Conservation (phyloP, 2,113 vertebrate genomes). For the Podilymbus podiceps region DNA sequence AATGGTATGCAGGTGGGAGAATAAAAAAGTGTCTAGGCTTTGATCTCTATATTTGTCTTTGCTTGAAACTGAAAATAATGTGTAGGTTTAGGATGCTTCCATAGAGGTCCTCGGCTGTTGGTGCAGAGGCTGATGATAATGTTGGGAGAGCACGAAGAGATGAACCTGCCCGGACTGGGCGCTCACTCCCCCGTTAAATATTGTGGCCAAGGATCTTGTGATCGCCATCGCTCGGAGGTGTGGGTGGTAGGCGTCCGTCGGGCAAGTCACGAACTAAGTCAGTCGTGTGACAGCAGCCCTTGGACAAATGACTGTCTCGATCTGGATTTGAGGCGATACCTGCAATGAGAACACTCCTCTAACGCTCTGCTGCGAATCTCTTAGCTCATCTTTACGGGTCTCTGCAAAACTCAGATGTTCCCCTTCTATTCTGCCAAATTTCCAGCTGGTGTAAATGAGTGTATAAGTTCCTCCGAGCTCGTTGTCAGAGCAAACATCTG, state of each 20-base stretch:
- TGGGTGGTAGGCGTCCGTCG: fast-evolving
- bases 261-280: not conserved
- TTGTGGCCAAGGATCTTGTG: fast-evolving
- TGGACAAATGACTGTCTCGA: not conserved
- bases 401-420: not conserved
- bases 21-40: not conserved
- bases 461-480: not conserved
- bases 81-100: not conserved
- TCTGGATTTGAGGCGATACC: not conserved
- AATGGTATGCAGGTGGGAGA: not conserved
- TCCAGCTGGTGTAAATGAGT: not conserved
- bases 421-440: not conserved
- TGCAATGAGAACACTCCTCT: not conserved
- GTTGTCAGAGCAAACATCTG: not conserved
- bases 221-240: fast-evolving
- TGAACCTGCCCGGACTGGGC: not conserved
- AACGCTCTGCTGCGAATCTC: not conserved
- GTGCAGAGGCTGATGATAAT: not conserved
- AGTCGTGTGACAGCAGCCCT: not conserved
- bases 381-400: not conserved
- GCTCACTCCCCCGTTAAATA: fast-evolving
- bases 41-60: not conserved
- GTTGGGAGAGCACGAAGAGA: fast-evolving
- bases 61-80: not conserved
- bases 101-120: fast-evolving